Evolutionary conservation across 1,140 invertebrate species (phyloP).

Genomic region (Drosophila sp.): DNA sequence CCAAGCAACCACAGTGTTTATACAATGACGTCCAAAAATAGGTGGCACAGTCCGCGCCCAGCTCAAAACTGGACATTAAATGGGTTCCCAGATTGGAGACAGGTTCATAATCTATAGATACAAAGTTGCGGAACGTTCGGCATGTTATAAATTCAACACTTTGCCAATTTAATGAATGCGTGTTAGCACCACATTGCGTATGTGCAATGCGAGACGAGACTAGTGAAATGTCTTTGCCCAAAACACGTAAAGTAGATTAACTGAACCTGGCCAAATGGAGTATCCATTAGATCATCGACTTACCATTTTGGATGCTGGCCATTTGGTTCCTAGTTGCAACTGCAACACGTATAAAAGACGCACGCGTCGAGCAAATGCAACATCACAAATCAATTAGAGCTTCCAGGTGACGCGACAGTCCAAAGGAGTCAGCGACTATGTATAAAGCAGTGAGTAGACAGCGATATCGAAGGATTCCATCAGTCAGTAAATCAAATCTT

Average conservation of each 20-base stretch:
- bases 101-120: neutral
- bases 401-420: constrained; percentile 9
- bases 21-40: constrained; percentile 10
- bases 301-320: constrained; percentile 31
- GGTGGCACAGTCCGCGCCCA: neutral
- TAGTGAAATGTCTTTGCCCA: constrained; percentile 49
- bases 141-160: constrained; percentile 42
- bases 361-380: constrained; percentile 16
- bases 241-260: constrained; percentile 51
- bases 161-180: constrained; percentile 31
- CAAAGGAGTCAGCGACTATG: constrained; percentile 41
- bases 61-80: constrained; percentile 29
- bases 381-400: constrained; percentile 39
- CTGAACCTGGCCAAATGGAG: constrained; percentile 26
- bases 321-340: constrained; percentile 24
- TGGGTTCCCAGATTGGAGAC: neutral
- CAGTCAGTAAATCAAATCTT: neutral
- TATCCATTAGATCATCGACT: constrained; percentile 66
- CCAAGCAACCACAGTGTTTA: neutral
- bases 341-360: constrained; percentile 60
- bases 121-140: constrained; percentile 26
- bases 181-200: constrained; percentile 30
- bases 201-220: constrained; percentile 17
- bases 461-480: neutral
- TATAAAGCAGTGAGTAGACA: constrained; percentile 57